Evolutionary conservation across 1,140 invertebrate genomes (phyloP).

Genomic region (Drosophila novamexicana): DNA sequence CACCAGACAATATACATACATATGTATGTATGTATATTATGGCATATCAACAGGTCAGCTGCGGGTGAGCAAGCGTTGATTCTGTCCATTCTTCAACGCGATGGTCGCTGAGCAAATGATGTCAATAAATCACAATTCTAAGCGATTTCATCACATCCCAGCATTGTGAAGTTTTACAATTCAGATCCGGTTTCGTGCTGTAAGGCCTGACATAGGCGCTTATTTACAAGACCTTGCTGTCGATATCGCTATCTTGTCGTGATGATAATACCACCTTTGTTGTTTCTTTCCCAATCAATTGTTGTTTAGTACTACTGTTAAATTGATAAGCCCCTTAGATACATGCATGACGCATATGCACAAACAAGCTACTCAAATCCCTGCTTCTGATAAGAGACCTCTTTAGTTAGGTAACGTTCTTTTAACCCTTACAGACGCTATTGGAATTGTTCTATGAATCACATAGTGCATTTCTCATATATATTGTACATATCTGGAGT

Average conservation of each 20-base stretch:
- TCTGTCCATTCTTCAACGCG: conserved; percentile 13
- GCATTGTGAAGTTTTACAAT: neutral
- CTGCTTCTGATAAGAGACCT: neutral
- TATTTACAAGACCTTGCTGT: conserved; percentile 15
- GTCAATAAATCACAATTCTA: conserved; percentile 54
- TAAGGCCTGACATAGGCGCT: neutral
- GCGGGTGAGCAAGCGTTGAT: conserved; percentile 16
- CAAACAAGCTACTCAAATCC: conserved; percentile 3
- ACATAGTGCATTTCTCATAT: neutral
- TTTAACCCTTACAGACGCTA: neutral
- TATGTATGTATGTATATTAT: conserved; percentile 3
- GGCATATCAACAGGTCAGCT: conserved; percentile 34
- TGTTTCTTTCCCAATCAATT: neutral
- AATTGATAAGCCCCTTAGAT: conserved; percentile 4
- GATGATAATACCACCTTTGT: conserved; percentile 12
- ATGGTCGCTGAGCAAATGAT: conserved; percentile 45
- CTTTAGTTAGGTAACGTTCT: neutral
- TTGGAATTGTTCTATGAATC: neutral
- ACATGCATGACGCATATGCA: neutral
- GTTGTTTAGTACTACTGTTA: neutral
- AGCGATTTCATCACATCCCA: conserved; percentile 23
- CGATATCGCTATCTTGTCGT: neutral
- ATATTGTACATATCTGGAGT: no score
- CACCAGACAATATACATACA: neutral
- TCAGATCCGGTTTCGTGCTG: conserved; percentile 16